These are phyloP conservation scores for Syngnathus typhle DNA, from an alignment of 2,113 vertebrate species.

Conservation along the genomic window DNA sequence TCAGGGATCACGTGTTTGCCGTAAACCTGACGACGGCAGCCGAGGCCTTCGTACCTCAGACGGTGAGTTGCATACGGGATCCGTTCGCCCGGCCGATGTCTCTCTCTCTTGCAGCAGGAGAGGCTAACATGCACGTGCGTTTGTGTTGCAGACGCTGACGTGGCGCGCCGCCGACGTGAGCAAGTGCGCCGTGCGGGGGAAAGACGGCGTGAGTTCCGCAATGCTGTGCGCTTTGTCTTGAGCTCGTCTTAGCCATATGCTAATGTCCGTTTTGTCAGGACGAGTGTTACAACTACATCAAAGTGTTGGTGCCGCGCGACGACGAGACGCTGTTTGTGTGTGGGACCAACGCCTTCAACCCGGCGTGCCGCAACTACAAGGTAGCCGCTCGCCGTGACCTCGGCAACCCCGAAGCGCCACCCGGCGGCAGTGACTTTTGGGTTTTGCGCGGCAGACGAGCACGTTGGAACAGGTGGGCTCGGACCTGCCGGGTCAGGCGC, in stretches of 20 bases:
- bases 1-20: conserved; percentile 84
- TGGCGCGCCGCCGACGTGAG: conserved; percentile 70
- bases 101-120: neutral
- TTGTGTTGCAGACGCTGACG: conserved; percentile 62
- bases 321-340: conserved; percentile 80
- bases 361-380: conserved; percentile 81
- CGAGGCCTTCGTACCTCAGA: conserved; percentile 71
- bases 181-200: conserved; percentile 69
- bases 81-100: neutral
- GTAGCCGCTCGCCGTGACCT: conserved; percentile 42
- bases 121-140: neutral
- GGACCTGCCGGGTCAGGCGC: conserved; percentile 82
- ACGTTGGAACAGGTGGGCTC: conserved; percentile 73
- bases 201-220: conserved; percentile 63
- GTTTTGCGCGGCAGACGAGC: neutral
- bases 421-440: neutral
- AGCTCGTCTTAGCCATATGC: neutral
- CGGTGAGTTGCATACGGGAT: conserved; percentile 64
- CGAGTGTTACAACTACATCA: conserved; percentile 88
- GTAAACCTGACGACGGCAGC: conserved; percentile 75
- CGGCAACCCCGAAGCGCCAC: conserved; percentile 73
- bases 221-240: no score
- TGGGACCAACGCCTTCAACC: conserved; percentile 87
- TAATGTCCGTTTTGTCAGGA: conserved; percentile 63
- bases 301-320: conserved; percentile 79